A percentile compares a stretch with the other conserved stretches of the same genome.
These are phyloP conservation scores for Pegoplata infirma DNA, from an alignment of 2,888 invertebrate species.

Conservation along the genomic window DNA sequence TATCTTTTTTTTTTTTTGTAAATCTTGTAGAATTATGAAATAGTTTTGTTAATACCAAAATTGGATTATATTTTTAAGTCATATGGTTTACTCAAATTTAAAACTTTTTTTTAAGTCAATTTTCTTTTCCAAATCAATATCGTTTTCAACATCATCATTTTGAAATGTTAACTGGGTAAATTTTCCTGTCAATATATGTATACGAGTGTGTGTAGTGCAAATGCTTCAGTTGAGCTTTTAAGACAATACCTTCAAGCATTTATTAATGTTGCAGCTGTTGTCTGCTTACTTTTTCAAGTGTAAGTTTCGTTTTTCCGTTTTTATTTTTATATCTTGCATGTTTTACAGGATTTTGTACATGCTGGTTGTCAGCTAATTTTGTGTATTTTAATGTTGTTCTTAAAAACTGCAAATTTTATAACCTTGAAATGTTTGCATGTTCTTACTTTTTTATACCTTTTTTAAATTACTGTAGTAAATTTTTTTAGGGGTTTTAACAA, in stretches of 20 bases:
- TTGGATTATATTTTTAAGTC: too few species aligned
- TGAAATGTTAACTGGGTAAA: background rate
- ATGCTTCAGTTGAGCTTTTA: constrained; percentile 50
- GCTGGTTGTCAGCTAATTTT: constrained; percentile 49
- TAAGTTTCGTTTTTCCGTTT: constrained; percentile 38
- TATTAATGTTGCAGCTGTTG: constrained; percentile 58
- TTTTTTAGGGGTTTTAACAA: constrained; percentile 5
- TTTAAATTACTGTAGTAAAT: constrained; percentile 22
- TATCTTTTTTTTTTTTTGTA: too few species aligned
- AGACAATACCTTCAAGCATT: constrained; percentile 55
- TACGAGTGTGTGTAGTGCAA: background rate
- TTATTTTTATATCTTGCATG: background rate
- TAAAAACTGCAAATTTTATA: constrained; percentile 7
- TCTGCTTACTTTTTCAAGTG: constrained; percentile 48
- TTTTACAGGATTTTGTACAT: constrained; percentile 13
- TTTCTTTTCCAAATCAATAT: too few species aligned
- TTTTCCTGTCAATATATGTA: constrained; percentile 29
- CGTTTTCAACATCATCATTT: too few species aligned
- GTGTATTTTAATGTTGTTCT: constrained; percentile 19
- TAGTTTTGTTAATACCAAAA: too few species aligned
- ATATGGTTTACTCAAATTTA: too few species aligned
- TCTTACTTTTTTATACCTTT: background rate
- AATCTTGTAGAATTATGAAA: too few species aligned
- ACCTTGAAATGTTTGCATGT: constrained; percentile 6
- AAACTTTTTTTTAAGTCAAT: too few species aligned